Percentiles rank a stretch among this genome's conserved stretches.
Evolutionary conservation across 1,140 invertebrate species (phyloP).

Genomic region (Drosophila murphyi): DNA sequence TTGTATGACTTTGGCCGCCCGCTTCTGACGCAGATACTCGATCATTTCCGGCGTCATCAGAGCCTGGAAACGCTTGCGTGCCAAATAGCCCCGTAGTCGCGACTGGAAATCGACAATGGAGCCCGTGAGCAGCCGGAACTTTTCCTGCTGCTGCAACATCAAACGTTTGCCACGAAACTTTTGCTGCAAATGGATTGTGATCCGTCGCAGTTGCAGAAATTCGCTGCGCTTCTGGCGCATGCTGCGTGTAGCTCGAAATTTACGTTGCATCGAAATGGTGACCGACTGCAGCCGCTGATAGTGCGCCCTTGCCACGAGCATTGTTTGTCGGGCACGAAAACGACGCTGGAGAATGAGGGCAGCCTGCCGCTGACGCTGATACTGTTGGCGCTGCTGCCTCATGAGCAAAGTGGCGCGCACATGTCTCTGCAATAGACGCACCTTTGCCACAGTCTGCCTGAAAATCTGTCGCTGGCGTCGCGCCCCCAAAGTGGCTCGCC

Average conservation of each 20-base stretch:
- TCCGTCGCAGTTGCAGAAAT: constrained; percentile 73
- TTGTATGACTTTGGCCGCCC: constrained; percentile 88
- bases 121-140: constrained; percentile 46
- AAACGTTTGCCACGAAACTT: constrained; percentile 84
- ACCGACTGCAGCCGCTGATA: constrained; percentile 73
- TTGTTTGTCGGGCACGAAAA: constrained; percentile 84
- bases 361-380: constrained; percentile 77
- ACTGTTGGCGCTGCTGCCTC: constrained; percentile 66
- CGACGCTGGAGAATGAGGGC: constrained; percentile 85
- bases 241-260: constrained; percentile 81
- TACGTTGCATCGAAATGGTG: constrained; percentile 77
- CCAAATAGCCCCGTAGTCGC: constrained; percentile 85
- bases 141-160: constrained; percentile 55
- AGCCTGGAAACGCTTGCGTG: constrained; percentile 84
- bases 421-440: constrained; percentile 80
- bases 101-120: constrained; percentile 84
- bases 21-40: constrained; percentile 84
- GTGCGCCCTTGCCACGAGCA: constrained; percentile 63
- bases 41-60: constrained; percentile 84
- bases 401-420: constrained; percentile 71
- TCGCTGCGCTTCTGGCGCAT: constrained; percentile 68
- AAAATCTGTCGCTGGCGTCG: constrained; percentile 71
- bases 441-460: constrained; percentile 52
- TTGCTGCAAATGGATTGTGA: constrained; percentile 84
- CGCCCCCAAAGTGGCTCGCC: constrained; percentile 47